Evolutionary conservation across 2,113 vertebrate genomes (phyloP).

Genomic region (Xenotilapia caudafasciata): DNA sequence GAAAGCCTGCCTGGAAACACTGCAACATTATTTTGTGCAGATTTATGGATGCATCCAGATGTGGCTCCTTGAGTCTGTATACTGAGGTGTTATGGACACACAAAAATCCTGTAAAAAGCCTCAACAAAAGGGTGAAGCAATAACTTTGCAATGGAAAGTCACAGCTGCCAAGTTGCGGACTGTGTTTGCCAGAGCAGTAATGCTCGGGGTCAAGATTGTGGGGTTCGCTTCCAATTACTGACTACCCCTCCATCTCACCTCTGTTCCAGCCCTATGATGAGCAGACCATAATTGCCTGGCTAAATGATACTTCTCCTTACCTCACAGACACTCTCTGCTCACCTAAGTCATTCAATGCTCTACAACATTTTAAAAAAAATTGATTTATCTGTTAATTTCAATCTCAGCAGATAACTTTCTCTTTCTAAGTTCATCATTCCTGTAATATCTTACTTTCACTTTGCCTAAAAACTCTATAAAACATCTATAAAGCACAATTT

Average conservation of each 20-base stretch:
- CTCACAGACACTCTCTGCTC: slow-evolving; percentile 1
- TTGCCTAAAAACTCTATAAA: not conserved
- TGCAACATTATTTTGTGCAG: slow-evolving; percentile 12
- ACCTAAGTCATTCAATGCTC: not conserved
- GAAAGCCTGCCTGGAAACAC: not conserved
- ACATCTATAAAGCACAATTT: not conserved
- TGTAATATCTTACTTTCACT: not conserved
- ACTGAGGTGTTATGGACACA: slow-evolving; percentile 49
- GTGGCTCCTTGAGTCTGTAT: slow-evolving; percentile 8
- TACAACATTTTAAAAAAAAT: not conserved
- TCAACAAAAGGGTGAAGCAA: slow-evolving; percentile 49
- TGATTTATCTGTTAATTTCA: not conserved
- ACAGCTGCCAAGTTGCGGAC: slow-evolving; percentile 34
- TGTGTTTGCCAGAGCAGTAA: slow-evolving; percentile 44
- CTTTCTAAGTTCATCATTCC: not conserved
- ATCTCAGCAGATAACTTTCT: not conserved
- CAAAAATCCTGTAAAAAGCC: slow-evolving; percentile 34
- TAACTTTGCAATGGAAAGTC: slow-evolving; percentile 54
- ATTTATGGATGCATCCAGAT: slow-evolving; percentile 34
- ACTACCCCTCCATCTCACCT: slow-evolving; percentile 39
- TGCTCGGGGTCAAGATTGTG: slow-evolving; percentile 53
- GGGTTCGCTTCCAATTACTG: slow-evolving; percentile 43
- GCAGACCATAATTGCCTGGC: slow-evolving; percentile 23
- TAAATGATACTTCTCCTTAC: slow-evolving; percentile 20
- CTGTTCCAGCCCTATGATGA: slow-evolving; percentile 44